phyloP scores from a whole-genome alignment of 2,113 vertebrate genomes.

The Etheostoma cragini region DNA sequence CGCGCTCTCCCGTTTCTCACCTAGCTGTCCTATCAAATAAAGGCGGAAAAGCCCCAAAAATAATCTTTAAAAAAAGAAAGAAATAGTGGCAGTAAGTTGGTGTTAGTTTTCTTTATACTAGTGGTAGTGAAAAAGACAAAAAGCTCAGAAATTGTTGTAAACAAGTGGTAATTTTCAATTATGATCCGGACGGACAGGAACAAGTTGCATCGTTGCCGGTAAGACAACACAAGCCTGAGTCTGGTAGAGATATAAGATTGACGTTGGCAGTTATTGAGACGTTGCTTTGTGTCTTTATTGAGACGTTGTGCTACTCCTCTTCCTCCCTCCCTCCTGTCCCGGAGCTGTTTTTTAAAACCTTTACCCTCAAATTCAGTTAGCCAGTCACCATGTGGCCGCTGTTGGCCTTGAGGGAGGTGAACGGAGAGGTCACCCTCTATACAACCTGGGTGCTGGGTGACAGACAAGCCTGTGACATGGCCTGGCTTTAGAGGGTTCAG shows the following conservation, averaged over 20 bases:
- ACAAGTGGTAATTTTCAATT: too few species aligned
- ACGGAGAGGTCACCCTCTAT: slow-evolving; percentile 45
- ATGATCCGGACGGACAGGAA: too few species aligned
- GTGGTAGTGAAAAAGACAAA: too few species aligned
- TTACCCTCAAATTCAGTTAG: slow-evolving; percentile 42
- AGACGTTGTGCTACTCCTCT: background rate
- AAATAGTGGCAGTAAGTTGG: too few species aligned
- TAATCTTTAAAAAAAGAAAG: too few species aligned
- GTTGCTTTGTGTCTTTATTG: slow-evolving; percentile 43
- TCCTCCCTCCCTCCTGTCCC: background rate
- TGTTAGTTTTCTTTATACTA: too few species aligned
- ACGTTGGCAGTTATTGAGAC: slow-evolving; percentile 30
- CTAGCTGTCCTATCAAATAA: too few species aligned
- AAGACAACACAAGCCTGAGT: background rate
- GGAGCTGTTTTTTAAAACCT: background rate
- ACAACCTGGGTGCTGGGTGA: slow-evolving; percentile 40
- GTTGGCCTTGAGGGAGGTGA: slow-evolving; percentile 51
- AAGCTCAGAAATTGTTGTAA: too few species aligned
- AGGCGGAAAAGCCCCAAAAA: too few species aligned
- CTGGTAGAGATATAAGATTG: background rate
- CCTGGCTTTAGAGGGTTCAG: slow-evolving; percentile 39
- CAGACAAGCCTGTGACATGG: slow-evolving; percentile 40
- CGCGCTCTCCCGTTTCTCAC: too few species aligned
- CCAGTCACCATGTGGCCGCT: slow-evolving; percentile 39
- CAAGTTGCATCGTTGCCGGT: too few species aligned